A percentile compares a stretch with the other conserved stretches of the same genome.
Conservation (phyloP, 2,797 vertebrate species). For the Aulostomus chinensis region DNA sequence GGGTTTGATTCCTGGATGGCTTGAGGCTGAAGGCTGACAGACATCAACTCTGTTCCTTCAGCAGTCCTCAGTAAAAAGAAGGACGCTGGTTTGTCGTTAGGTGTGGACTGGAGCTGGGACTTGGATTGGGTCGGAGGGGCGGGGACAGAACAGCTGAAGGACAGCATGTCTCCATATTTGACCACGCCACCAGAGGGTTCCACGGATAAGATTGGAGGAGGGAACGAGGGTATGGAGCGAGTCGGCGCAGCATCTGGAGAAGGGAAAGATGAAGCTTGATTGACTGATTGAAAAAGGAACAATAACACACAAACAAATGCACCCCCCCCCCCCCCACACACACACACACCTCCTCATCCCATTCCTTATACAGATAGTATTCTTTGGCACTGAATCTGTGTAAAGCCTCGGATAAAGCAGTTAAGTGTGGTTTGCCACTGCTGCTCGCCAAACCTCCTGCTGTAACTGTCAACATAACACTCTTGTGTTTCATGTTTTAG, state of each 20-base stretch:
- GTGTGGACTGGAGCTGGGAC: slow-evolving; percentile 7
- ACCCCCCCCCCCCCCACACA: no score
- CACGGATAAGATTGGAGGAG: slow-evolving; percentile 64
- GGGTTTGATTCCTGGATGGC: slow-evolving; percentile 22
- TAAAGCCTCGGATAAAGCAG: background rate
- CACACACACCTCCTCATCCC: no score
- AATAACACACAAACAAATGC: no score
- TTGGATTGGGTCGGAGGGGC: background rate
- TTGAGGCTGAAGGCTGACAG: slow-evolving; percentile 10
- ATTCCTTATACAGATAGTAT: background rate
- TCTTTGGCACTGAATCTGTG: background rate
- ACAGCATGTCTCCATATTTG: slow-evolving; percentile 51
- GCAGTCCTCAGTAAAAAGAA: slow-evolving; percentile 60
- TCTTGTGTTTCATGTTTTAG: slow-evolving; percentile 42
- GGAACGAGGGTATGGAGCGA: slow-evolving; percentile 12
- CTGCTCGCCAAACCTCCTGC: slow-evolving; percentile 9
- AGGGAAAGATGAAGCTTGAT: no score
- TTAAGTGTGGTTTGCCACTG: slow-evolving; percentile 4
- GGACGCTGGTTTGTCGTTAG: slow-evolving; percentile 10
- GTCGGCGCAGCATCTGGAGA: slow-evolving; percentile 13
- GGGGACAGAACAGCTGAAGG: slow-evolving; percentile 65
- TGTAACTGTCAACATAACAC: slow-evolving; percentile 22
- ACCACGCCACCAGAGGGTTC: slow-evolving; percentile 53
- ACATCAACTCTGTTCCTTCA: background rate
- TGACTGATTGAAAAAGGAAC: no score